Evolutionary conservation across 2,888 invertebrate species (phyloP), one percentile per base, ranked within the genome.

Genomic region (Criorhina ranunculi): DNA sequence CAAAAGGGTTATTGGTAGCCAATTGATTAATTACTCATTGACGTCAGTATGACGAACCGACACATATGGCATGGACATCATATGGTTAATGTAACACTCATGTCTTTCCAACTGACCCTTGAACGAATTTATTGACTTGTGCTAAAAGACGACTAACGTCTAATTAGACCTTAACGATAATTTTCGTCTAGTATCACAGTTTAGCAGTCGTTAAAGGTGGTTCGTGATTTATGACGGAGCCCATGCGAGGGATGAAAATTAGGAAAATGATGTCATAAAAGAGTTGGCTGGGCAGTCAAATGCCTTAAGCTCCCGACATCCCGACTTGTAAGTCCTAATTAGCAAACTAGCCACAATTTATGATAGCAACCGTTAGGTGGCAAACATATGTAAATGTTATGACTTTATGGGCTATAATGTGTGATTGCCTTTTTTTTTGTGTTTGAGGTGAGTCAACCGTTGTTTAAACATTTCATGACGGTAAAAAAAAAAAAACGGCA

Each of bases 11-110:
- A 85, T 80, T 70, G 80, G 70, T 29, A 70, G 85, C 12, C 85
- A 75, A 85, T 85, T 85, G 85, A 85, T 85, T 80, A 85, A 85
- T 85, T 85, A 75, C 80, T 55, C 70, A 85, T 80, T 42, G 80
- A 76, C 60, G 70, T 60, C 70, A 35, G 35, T 37, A 33, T 85
- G 85, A 80, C 75, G 55, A 35, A 69, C 35, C 37, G 66, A 19
- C 60, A 60, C 80, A 80, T 83, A 79, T 83, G 85, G 75, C 80
- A 70, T 64, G 64, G 42, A 17, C 53, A 70, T 70, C 85, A 76
- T 85, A 75, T 75, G 85, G 75, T 69, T 67, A 76, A 76, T 70
- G 55, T 46, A 24, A 7, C 19, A 55, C 70, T 62, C 70, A 44
- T 70, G 70, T 55, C 44, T 67, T 57, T 49, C 31, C 57, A 40